phyloP scores from a whole-genome alignment of 1,140 invertebrate species.

The Lordiphosa collinella region DNA sequence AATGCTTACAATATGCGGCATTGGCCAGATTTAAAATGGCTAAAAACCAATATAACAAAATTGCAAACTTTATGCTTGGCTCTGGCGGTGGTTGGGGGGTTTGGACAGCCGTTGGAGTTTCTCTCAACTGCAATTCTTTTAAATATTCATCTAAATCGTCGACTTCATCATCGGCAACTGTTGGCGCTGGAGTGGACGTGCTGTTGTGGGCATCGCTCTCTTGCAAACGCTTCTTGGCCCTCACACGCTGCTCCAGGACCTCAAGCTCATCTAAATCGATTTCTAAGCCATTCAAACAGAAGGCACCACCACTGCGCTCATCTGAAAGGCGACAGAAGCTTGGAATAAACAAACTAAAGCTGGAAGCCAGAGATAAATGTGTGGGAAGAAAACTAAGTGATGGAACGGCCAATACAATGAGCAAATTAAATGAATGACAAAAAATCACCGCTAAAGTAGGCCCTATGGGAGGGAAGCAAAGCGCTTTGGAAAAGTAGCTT shows the following conservation, averaged over 20 bases:
- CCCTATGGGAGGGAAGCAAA: too few relatives aligned
- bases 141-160: constrained; percentile 78
- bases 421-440: too few relatives aligned
- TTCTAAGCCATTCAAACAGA: constrained; percentile 79
- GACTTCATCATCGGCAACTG: constrained; percentile 33
- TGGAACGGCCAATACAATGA: too few relatives aligned
- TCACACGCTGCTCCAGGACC: constrained; percentile 66
- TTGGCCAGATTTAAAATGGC: constrained; percentile 76
- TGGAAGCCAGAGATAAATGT: too few relatives aligned
- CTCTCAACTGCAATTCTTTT: constrained; percentile 67
- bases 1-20: constrained; percentile 76
- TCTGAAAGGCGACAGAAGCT: constrained; percentile 76
- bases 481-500: too few relatives aligned
- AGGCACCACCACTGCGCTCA: constrained; percentile 72
- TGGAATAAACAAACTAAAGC: constrained; percentile 10
- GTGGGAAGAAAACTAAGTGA: too few relatives aligned
- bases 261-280: constrained; percentile 79
- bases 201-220: background rate
- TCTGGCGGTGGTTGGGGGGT: background rate
- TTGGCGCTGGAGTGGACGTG: constrained; percentile 4
- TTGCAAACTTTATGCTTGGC: constrained; percentile 48
- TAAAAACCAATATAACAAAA: constrained; percentile 78
- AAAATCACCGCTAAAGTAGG: too few relatives aligned
- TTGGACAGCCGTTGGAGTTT: constrained; percentile 14
- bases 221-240: constrained; percentile 64